A percentile compares a stretch with the other conserved stretches of the same genome.
Evolutionary conservation across 2,888 invertebrate genomes (phyloP).

Genomic region (Spisula solida): DNA sequence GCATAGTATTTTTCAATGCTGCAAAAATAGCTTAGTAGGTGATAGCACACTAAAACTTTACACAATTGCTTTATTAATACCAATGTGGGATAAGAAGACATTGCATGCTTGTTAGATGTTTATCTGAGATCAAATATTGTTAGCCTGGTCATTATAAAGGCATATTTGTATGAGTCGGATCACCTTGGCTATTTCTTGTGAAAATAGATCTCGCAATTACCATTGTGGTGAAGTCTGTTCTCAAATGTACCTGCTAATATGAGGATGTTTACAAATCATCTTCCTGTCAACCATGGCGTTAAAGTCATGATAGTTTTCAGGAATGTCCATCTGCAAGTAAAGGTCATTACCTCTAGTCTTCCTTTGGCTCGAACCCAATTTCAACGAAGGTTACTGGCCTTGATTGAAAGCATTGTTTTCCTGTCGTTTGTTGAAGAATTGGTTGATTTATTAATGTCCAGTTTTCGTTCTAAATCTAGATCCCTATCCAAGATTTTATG

Average conservation of each 20-base stretch:
- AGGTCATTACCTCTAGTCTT: too few relatives aligned
- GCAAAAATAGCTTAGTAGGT: not conserved
- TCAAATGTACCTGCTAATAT: too few relatives aligned
- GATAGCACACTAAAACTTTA: not conserved
- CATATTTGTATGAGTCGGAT: too few relatives aligned
- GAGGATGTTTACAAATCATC: too few relatives aligned
- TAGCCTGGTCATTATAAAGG: too few relatives aligned
- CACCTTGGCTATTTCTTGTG: too few relatives aligned
- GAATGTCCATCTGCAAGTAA: too few relatives aligned
- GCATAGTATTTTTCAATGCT: not conserved
- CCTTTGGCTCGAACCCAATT: not conserved
- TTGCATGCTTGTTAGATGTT: constrained; percentile 9
- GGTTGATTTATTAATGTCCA: not conserved
- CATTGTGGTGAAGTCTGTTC: too few relatives aligned
- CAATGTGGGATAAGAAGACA: not conserved
- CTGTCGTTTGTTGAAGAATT: not conserved
- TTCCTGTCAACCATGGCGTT: too few relatives aligned
- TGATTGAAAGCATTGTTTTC: not conserved
- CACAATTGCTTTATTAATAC: constrained; percentile 21
- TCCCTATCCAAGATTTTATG: constrained; percentile 8
- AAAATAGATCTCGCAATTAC: too few relatives aligned
- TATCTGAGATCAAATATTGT: not conserved
- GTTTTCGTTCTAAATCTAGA: constrained; percentile 6
- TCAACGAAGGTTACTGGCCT: not conserved
- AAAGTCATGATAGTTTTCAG: too few relatives aligned